Evolutionary conservation across 2,888 invertebrate species (phyloP).

Genomic region (Pseudococcus viburni): DNA sequence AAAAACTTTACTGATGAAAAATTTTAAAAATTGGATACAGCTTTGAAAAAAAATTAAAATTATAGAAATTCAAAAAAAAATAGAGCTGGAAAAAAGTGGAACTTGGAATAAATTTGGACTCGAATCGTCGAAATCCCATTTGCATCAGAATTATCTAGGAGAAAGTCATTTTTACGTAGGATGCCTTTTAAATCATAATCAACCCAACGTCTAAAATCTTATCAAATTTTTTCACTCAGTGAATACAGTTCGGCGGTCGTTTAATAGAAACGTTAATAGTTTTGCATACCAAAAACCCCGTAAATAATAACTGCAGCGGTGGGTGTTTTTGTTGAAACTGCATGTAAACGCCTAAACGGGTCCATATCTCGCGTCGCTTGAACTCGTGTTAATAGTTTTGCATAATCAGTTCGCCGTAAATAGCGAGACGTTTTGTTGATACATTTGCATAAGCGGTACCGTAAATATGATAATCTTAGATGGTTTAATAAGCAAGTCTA

Average conservation of each 20-base stretch:
- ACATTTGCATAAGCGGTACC: constrained; percentile 21
- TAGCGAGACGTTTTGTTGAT: constrained; percentile 33
- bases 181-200: neutral
- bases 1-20: too few species aligned
- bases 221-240: neutral
- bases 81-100: too few species aligned
- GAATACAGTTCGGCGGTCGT: neutral
- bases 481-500: neutral
- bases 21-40: too few species aligned
- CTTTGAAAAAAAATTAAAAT: too few species aligned
- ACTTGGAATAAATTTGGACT: too few species aligned
- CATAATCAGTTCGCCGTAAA: constrained; percentile 43
- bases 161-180: too few species aligned
- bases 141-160: too few species aligned
- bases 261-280: neutral
- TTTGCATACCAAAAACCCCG: constrained; percentile 9
- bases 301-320: constrained; percentile 1
- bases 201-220: neutral
- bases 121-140: too few species aligned
- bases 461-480: constrained; percentile 36
- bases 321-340: neutral
- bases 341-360: neutral
- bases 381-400: constrained; percentile 41
- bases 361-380: neutral
- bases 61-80: too few species aligned